Percentiles rank a stretch among this genome's conserved stretches.
Evolutionary conservation across 1,140 invertebrate genomes (phyloP).

Genomic region (Eumeta japonica): DNA sequence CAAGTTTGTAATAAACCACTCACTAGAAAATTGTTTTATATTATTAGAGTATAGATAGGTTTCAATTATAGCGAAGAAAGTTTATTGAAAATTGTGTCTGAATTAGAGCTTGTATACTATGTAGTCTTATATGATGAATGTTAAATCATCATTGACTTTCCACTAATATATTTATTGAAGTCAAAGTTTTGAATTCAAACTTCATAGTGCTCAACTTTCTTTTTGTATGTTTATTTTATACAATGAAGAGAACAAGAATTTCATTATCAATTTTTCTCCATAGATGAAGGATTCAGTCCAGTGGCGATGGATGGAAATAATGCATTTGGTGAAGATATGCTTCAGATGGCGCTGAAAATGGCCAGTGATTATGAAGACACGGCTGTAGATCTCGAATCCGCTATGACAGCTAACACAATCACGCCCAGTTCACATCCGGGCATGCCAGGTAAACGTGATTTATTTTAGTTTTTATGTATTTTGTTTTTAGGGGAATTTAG

Average conservation of each 20-base stretch:
- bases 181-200: neutral
- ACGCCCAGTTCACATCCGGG: slow-evolving; percentile 63
- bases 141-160: neutral
- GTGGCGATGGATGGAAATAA: slow-evolving; percentile 62
- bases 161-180: slow-evolving; percentile 1
- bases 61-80: too few relatives aligned
- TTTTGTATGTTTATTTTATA: too few relatives aligned
- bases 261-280: neutral
- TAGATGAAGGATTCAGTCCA: slow-evolving; percentile 58
- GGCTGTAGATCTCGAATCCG: slow-evolving; percentile 72
- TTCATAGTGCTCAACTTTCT: too few relatives aligned
- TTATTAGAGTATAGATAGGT: too few relatives aligned
- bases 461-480: too few relatives aligned
- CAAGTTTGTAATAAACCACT: too few relatives aligned
- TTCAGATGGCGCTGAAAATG: slow-evolving; percentile 87
- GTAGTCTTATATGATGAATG: too few relatives aligned
- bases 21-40: too few relatives aligned
- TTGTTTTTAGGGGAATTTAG: neutral
- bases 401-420: slow-evolving; percentile 73
- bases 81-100: too few relatives aligned
- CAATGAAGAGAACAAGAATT: too few relatives aligned
- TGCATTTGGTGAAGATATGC: slow-evolving; percentile 78
- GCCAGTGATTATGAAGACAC: slow-evolving; percentile 78
- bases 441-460: slow-evolving; percentile 38
- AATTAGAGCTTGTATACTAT: too few relatives aligned